Evolutionary conservation across 1,140 invertebrate genomes (phyloP).

Genomic region (Macrostomum lignano): DNA sequence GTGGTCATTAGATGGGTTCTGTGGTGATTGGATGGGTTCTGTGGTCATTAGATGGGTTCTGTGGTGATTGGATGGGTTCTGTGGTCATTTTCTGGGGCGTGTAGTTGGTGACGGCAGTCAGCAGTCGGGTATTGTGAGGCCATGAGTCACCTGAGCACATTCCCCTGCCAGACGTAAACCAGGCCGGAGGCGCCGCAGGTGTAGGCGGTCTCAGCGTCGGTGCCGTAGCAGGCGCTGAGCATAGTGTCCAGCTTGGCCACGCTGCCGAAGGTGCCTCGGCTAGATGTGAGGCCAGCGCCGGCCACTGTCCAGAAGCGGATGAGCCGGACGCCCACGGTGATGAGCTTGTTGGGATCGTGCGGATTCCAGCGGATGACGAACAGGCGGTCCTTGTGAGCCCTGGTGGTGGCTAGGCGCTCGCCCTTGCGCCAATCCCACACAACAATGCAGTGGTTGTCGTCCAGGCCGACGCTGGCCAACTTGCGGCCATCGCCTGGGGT

Average conservation of each 20-base stretch:
- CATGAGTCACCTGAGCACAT: conserved; percentile 13
- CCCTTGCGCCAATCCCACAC: conserved; percentile 29
- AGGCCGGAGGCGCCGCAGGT: conserved; percentile 22
- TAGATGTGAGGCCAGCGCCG: conserved; percentile 27
- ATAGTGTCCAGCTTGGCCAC: conserved; percentile 24
- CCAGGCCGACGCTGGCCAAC: conserved; percentile 23
- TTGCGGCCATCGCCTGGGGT: conserved; percentile 23
- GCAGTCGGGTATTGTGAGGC: too few species aligned
- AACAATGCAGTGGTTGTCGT: conserved; percentile 26
- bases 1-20: too few species aligned
- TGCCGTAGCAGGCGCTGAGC: conserved; percentile 21
- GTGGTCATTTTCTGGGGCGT: too few species aligned
- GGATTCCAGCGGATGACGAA: conserved; percentile 29
- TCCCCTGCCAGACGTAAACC: conserved; percentile 22
- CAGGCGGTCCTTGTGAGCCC: conserved; percentile 28
- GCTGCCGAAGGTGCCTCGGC: conserved; percentile 23
- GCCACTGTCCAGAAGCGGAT: conserved; percentile 29
- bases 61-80: too few species aligned
- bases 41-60: too few species aligned
- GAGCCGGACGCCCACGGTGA: conserved; percentile 26
- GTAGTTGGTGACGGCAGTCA: too few species aligned
- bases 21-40: too few species aligned
- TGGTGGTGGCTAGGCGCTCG: conserved; percentile 24
- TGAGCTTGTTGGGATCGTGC: conserved; percentile 16
- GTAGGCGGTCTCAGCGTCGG: conserved; percentile 15